phyloP scores from a whole-genome alignment of 2,888 invertebrate species.

The Sepiola atlantica region DNA sequence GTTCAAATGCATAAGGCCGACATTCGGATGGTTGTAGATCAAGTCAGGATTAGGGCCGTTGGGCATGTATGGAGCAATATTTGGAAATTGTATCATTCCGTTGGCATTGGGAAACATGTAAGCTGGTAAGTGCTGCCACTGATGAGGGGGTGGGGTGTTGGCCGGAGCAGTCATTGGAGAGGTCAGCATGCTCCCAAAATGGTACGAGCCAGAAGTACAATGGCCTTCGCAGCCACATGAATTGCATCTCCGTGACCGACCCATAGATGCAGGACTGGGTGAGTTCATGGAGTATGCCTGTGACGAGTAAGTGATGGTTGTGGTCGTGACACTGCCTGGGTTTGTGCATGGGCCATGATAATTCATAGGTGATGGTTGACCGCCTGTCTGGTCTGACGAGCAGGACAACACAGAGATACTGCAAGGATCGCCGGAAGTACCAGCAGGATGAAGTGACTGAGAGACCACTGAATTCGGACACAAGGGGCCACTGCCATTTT shows the following conservation, averaged over 20 bases:
- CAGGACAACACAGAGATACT: slow-evolving; percentile 47
- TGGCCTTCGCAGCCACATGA: slow-evolving; percentile 60
- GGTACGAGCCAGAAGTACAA: slow-evolving; percentile 42
- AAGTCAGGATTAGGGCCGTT: slow-evolving; percentile 56
- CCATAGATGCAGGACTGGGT: slow-evolving; percentile 50
- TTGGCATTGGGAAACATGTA: slow-evolving; percentile 48
- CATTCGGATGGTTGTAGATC: slow-evolving; percentile 52
- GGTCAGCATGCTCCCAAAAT: slow-evolving; percentile 42
- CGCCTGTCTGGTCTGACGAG: slow-evolving; percentile 51
- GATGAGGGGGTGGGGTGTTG: slow-evolving; percentile 42
- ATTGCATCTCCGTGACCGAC: slow-evolving; percentile 53
- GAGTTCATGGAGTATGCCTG: slow-evolving; percentile 48
- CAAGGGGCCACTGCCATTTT: slow-evolving; percentile 23
- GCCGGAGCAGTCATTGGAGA: slow-evolving; percentile 44
- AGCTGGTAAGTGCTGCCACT: slow-evolving; percentile 36
- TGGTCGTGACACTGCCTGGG: slow-evolving; percentile 49
- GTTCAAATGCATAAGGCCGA: slow-evolving; percentile 40
- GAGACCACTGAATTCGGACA: slow-evolving; percentile 36
- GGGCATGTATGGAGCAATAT: slow-evolving; percentile 53
- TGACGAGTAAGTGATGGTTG: slow-evolving; percentile 49
- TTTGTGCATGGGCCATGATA: slow-evolving; percentile 40
- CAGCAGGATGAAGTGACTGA: slow-evolving; percentile 47
- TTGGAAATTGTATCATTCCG: slow-evolving; percentile 48
- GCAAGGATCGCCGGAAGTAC: slow-evolving; percentile 47
- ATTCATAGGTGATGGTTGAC: slow-evolving; percentile 49